A percentile compares a stretch with the other conserved stretches of the same genome.
Evolutionary conservation across 2,888 invertebrate species (phyloP).

Genomic region (Sycophila texana): DNA sequence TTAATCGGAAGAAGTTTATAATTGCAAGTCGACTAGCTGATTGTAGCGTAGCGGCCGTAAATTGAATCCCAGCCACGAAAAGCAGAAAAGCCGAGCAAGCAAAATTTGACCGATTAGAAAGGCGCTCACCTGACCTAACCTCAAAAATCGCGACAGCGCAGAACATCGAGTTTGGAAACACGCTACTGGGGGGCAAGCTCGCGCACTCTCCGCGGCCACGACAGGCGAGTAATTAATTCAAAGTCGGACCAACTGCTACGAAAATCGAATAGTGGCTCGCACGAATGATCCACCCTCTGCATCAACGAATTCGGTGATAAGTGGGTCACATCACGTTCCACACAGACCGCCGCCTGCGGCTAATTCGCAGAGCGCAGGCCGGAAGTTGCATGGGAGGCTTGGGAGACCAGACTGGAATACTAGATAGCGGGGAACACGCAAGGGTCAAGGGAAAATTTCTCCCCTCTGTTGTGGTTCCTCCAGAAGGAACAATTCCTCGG

Average conservation of each 20-base stretch:
- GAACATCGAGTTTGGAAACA: no score
- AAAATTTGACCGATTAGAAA: no score
- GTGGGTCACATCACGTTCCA: constrained; percentile 24
- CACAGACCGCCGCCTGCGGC: neutral
- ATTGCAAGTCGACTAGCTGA: no score
- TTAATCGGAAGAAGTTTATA: no score
- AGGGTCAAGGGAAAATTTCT: neutral
- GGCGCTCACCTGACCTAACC: neutral
- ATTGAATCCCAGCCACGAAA: no score
- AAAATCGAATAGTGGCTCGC: constrained; percentile 5
- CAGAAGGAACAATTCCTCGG: neutral
- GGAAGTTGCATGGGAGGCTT: constrained; percentile 26
- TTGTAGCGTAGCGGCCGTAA: no score
- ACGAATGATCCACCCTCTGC: neutral
- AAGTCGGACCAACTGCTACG: neutral
- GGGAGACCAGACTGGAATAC: constrained; percentile 38
- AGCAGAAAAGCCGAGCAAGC: no score
- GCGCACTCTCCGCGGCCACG: neutral
- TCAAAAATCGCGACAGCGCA: neutral
- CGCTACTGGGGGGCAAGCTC: no score
- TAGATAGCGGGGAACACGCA: constrained; percentile 2
- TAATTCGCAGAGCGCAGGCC: constrained; percentile 17
- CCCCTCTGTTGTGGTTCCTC: neutral
- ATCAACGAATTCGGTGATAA: neutral
- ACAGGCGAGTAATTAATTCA: constrained; percentile 23